Conservation (phyloP, 2,888 invertebrate genomes). For the Microdon myrmicae region DNA sequence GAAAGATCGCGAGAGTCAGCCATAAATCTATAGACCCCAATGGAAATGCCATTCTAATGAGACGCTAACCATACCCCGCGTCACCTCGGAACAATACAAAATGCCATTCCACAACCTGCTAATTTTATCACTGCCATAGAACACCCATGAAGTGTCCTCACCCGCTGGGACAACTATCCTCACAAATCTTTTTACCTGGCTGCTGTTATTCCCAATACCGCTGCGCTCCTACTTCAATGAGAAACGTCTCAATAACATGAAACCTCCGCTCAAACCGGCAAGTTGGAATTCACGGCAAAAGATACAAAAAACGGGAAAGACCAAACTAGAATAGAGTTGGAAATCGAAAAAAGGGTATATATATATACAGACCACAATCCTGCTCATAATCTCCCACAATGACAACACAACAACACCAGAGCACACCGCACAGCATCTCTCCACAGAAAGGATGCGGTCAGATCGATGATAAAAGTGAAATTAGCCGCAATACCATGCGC, state of each 20-base stretch:
- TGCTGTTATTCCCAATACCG: constrained; percentile 20
- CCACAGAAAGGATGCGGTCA: constrained; percentile 16
- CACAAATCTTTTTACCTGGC: constrained; percentile 34
- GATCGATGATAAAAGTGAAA: constrained; percentile 40
- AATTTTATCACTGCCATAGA: constrained; percentile 51
- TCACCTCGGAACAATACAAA: constrained; percentile 30
- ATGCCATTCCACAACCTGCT: constrained; percentile 37
- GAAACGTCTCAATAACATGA: constrained; percentile 50
- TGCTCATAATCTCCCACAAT: constrained; percentile 1
- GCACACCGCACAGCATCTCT: too few relatives aligned
- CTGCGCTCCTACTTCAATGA: constrained; percentile 31
- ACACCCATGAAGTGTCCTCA: constrained; percentile 53
- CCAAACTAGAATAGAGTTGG: not conserved
- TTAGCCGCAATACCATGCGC: constrained; percentile 44
- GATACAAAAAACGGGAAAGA: too few relatives aligned
- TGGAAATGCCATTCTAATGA: constrained; percentile 48
- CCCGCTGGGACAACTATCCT: constrained; percentile 9
- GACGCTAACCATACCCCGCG: constrained; percentile 16
- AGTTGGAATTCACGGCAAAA: too few relatives aligned
- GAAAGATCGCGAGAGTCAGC: constrained; percentile 9
- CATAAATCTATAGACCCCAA: constrained; percentile 46
- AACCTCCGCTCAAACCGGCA: too few relatives aligned
- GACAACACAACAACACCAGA: too few relatives aligned
- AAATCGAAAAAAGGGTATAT: not conserved
- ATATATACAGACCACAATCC: not conserved